Conservation (phyloP, 2,888 invertebrate species). For the Leptopilina drosophilae region DNA sequence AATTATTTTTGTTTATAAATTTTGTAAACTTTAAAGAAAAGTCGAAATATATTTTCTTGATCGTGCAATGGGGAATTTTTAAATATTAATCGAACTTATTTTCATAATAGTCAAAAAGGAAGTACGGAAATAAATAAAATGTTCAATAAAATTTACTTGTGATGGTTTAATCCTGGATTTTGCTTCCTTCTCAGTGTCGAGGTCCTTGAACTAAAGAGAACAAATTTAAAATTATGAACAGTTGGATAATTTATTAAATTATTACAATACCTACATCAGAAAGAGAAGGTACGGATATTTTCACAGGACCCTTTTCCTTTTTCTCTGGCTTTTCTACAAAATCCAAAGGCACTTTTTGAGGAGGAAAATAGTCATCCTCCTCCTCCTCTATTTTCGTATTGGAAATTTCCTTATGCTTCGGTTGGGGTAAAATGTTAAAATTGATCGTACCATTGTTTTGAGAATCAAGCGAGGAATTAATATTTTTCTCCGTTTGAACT, state of each 20-base stretch:
- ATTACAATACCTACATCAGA: constrained; percentile 78
- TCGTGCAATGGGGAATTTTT: no score
- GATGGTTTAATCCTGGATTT: constrained; percentile 78
- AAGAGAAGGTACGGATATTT: constrained; percentile 84
- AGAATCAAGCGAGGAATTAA: background rate
- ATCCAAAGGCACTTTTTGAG: constrained; percentile 65
- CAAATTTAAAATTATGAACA: no score
- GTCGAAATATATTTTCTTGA: no score
- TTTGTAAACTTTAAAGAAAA: no score
- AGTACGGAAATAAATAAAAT: background rate
- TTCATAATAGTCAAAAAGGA: no score
- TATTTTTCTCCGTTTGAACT: constrained; percentile 20
- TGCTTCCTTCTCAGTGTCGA: constrained; percentile 77
- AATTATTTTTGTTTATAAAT: no score
- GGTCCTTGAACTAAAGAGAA: constrained; percentile 80
- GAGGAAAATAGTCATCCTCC: constrained; percentile 78
- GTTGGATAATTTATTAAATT: background rate
- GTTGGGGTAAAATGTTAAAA: constrained; percentile 78
- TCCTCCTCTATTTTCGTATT: constrained; percentile 77
- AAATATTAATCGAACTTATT: no score
- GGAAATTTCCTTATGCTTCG: constrained; percentile 65
- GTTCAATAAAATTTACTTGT: constrained; percentile 73
- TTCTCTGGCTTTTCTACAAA: constrained; percentile 60
- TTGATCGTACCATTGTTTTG: constrained; percentile 51
- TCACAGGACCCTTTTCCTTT: constrained; percentile 78